These are phyloP conservation scores for Probaryconus sp. DNA, from an alignment of 1,140 invertebrate genomes.

Conservation along the genomic window DNA sequence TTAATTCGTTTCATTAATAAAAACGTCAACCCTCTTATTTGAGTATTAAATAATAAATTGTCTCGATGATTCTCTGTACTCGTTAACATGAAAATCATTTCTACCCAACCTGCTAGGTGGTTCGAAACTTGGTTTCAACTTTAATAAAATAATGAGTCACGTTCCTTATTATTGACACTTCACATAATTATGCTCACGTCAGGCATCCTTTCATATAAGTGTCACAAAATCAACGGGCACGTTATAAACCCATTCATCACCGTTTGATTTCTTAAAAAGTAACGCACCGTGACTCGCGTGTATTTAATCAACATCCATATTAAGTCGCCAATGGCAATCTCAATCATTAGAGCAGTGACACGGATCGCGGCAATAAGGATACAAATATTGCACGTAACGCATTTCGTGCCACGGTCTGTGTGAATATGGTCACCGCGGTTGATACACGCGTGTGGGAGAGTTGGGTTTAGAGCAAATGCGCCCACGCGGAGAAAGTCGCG, in stretches of 20 bases:
- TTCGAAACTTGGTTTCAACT: too few relatives aligned
- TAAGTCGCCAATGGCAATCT: slow-evolving; percentile 27
- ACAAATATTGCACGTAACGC: slow-evolving; percentile 35
- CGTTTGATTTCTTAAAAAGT: slow-evolving; percentile 30
- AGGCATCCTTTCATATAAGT: slow-evolving; percentile 21
- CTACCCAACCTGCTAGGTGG: too few relatives aligned
- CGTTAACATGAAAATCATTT: too few relatives aligned
- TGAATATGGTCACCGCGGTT: slow-evolving; percentile 14
- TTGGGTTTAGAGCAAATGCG: slow-evolving; percentile 62
- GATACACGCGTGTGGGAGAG: slow-evolving; percentile 61
- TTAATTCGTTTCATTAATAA: too few relatives aligned
- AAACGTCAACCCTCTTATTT: too few relatives aligned
- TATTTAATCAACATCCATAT: slow-evolving; percentile 51
- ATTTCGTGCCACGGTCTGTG: slow-evolving; percentile 9
- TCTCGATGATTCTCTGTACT: too few relatives aligned
- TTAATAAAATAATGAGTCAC: slow-evolving; percentile 31
- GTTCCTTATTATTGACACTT: background rate
- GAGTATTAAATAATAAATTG: too few relatives aligned
- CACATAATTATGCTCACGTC: background rate
- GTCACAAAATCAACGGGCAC: slow-evolving; percentile 29
- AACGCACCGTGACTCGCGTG: slow-evolving; percentile 34
- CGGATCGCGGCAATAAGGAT: slow-evolving; percentile 33
- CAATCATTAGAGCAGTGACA: slow-evolving; percentile 32
- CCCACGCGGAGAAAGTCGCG: slow-evolving; percentile 74
- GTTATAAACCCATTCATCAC: slow-evolving; percentile 31